A percentile compares a stretch with the other conserved stretches of the same genome.
Conservation (phyloP, 2,888 invertebrate genomes). For the Pasiphila rectangulata region DNA sequence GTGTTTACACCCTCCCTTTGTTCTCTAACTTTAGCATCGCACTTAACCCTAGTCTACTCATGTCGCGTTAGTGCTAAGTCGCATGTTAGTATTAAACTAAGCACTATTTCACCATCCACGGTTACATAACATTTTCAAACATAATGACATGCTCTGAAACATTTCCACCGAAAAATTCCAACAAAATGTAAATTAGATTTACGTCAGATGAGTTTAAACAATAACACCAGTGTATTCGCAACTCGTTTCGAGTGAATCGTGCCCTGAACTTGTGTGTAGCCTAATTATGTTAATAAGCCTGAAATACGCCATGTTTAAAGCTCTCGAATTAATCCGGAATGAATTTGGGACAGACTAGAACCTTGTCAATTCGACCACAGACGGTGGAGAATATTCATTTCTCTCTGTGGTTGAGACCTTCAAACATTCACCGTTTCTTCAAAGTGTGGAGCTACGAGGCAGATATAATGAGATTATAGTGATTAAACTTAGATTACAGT, state of each 20-base stretch:
- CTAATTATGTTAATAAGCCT: constrained; percentile 36
- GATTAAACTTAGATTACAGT: too few relatives aligned
- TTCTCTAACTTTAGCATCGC: constrained; percentile 54
- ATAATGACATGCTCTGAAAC: too few relatives aligned
- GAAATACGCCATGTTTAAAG: constrained; percentile 37
- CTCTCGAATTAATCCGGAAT: constrained; percentile 40
- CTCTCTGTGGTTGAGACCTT: not conserved
- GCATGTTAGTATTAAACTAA: constrained; percentile 42
- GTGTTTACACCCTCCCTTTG: constrained; percentile 58
- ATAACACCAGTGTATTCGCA: constrained; percentile 14
- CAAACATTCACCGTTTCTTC: not conserved
- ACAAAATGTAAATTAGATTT: constrained; percentile 18
- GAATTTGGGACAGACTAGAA: constrained; percentile 35
- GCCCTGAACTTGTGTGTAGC: constrained; percentile 26
- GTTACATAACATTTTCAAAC: constrained; percentile 19
- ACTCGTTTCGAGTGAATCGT: constrained; percentile 23
- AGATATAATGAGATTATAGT: too few relatives aligned
- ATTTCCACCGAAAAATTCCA: constrained; percentile 2
- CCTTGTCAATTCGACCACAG: constrained; percentile 36
- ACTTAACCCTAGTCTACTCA: constrained; percentile 51
- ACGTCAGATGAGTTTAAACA: constrained; percentile 19
- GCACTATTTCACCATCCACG: constrained; percentile 44
- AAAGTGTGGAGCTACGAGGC: not conserved
- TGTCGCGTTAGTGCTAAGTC: constrained; percentile 49
- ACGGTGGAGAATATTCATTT: constrained; percentile 9